Conservation (phyloP, 2,797 vertebrate genomes). For the Oryzias dopingdopingensis region DNA sequence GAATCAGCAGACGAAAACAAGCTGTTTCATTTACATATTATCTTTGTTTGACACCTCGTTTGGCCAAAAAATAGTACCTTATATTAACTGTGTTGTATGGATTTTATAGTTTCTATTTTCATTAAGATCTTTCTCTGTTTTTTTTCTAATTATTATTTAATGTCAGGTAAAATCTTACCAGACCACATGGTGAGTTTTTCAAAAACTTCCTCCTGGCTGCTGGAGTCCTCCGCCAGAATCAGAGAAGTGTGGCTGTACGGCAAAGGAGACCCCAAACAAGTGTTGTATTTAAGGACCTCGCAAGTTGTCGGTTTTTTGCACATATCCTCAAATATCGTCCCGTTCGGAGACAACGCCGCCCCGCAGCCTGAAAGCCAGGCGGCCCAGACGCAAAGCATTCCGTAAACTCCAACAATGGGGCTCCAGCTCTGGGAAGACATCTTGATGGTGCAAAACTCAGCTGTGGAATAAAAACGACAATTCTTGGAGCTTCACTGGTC, state of each 20-base stretch:
- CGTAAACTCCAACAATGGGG: conserved; percentile 74
- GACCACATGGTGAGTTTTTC: conserved; percentile 94
- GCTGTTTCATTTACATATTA: no score
- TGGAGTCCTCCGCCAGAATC: conserved; percentile 87
- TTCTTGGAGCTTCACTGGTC: conserved; percentile 4
- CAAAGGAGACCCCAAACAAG: conserved; percentile 88
- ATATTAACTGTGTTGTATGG: no score
- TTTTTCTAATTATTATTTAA: background rate
- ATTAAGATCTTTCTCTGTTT: background rate
- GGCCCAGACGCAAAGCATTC: conserved; percentile 71
- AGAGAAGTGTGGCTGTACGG: conserved; percentile 91
- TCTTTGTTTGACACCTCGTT: no score
- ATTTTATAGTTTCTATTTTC: no score
- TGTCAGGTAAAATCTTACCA: conserved; percentile 74
- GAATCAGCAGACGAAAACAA: no score
- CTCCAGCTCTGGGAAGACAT: conserved; percentile 76
- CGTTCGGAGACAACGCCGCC: conserved; percentile 70
- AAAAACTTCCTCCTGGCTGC: conserved; percentile 87
- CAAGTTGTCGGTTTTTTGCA: conserved; percentile 88
- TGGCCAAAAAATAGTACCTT: no score
- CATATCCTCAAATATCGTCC: conserved; percentile 73
- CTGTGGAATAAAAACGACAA: conserved; percentile 4
- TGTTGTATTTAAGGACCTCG: conserved; percentile 84
- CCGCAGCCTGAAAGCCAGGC: conserved; percentile 40
- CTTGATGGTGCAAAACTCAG: conserved; percentile 53